Percentiles rank a stretch among this genome's conserved stretches.
Conservation (phyloP, 2,113 vertebrate species). For the Fulmarus glacialis region DNA sequence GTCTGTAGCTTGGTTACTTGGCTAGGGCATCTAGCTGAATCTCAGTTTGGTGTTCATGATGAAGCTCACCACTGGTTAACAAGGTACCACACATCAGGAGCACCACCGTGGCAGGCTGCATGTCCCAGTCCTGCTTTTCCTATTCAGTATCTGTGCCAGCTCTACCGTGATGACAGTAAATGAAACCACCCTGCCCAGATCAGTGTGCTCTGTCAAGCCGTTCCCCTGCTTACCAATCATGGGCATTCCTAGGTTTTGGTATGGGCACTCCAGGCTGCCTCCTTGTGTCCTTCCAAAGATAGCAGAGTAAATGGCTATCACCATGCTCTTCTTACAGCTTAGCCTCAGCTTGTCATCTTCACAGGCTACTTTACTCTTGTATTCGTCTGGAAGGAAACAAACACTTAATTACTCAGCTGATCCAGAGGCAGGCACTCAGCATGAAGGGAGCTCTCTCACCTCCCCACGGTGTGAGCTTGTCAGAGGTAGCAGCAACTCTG, state of each 20-base stretch:
- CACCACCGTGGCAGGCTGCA: neutral
- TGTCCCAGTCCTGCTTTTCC: neutral
- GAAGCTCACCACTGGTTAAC: neutral
- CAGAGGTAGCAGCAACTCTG: neutral
- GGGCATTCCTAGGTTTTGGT: slow-evolving; percentile 76
- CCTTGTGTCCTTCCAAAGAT: slow-evolving; percentile 85
- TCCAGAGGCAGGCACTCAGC: neutral
- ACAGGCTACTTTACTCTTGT: slow-evolving; percentile 90
- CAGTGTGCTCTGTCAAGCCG: neutral
- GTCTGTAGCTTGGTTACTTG: neutral
- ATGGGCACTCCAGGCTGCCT: slow-evolving; percentile 86
- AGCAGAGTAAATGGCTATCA: slow-evolving; percentile 88
- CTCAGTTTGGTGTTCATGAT: neutral
- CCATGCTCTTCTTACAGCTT: slow-evolving; percentile 87
- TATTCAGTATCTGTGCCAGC: neutral
- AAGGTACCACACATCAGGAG: neutral
- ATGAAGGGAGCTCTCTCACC: neutral
- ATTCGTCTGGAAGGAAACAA: slow-evolving; percentile 80
- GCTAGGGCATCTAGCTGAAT: neutral
- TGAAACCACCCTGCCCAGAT: neutral
- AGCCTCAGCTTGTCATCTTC: slow-evolving; percentile 88
- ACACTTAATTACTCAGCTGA: slow-evolving; percentile 4
- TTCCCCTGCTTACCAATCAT: slow-evolving; percentile 79
- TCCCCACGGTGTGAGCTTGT: neutral
- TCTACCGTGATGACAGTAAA: neutral